These are phyloP conservation scores for Episyrphus balteatus DNA, from an alignment of 1,140 invertebrate species.

Conservation along the genomic window DNA sequence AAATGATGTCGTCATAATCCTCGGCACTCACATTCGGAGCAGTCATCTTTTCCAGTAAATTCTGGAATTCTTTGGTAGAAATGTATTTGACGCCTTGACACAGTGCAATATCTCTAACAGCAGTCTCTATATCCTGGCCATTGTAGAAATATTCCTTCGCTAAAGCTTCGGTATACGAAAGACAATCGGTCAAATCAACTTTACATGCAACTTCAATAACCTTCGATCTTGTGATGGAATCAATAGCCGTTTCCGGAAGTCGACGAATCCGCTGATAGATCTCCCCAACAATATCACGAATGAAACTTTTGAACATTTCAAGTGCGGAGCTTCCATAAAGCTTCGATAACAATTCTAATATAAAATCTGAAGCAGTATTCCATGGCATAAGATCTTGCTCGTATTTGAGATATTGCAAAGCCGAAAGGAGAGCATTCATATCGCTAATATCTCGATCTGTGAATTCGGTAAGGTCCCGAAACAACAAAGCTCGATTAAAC, in stretches of 20 bases:
- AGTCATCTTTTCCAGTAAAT: conserved; percentile 11
- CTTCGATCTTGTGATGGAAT: not conserved
- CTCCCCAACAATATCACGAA: conserved; percentile 17
- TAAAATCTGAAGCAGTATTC: conserved; percentile 30
- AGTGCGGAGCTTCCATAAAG: conserved; percentile 30
- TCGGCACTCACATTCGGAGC: conserved; percentile 9
- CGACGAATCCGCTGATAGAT: conserved; percentile 16
- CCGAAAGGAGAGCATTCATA: conserved; percentile 29
- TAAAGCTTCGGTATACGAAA: conserved; percentile 14
- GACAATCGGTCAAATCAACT: conserved; percentile 20
- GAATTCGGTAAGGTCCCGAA: conserved; percentile 42
- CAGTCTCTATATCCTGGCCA: conserved; percentile 4
- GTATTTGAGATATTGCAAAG: conserved; percentile 46
- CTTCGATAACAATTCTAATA: conserved; percentile 12
- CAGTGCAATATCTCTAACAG: conserved; percentile 13
- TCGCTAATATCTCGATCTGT: conserved; percentile 21
- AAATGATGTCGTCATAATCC: conserved; percentile 22
- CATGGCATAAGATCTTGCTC: conserved; percentile 46
- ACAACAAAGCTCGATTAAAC: conserved; percentile 49
- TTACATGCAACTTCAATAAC: conserved; percentile 19
- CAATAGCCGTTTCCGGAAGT: not conserved
- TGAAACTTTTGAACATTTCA: conserved; percentile 30
- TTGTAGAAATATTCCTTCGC: conserved; percentile 20
- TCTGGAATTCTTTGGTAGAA: conserved; percentile 17
- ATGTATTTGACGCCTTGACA: conserved; percentile 20